Evolutionary conservation across 2,797 vertebrate species (phyloP), one percentile per base, ranked within the genome.

Genomic region (Steatocranus sp.): DNA sequence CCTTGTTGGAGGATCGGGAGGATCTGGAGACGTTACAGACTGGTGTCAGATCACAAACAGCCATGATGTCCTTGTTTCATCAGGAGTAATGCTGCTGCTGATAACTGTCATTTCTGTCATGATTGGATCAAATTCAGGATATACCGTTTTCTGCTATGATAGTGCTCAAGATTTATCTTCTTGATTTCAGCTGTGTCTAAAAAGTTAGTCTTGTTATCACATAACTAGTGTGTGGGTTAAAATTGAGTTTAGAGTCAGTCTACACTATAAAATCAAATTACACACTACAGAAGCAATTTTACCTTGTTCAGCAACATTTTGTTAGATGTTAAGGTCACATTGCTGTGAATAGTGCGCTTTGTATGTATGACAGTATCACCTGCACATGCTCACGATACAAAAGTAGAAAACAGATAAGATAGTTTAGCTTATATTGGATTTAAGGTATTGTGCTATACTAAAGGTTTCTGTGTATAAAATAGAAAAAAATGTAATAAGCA

Each of bases 1-100:
- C 91, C 98, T 97, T 63, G 97, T 98, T 8, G 99, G 98, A 10
- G 98, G 98, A 86, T 99, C 99, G 12, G 99, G 98, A 88, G 99
- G 98, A 96, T 97, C 99, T 99, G 94, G 61, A 93, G 73, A 74
- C 3, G 15, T 4, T 34, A 32, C 15, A 58, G n/a, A 80, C 73
- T 25, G 41, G 41, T 51, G 3, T 18, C 3, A 78, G 18, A 54
- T 77, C 27, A 78, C 17, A 54, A 12, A 11, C 30, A 25, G 6
- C 15, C 41, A 48, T 2, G 25, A 48, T 10, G 63, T 10, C 6
- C 15, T 11, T 70, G 23, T 18, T 70, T 70, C 14, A 27, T 73
- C 15, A 27, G 41, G 23, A 61, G 23, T 1, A 46, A 43, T 70
- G 25, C 41, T 48, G 41, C 5, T 30, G 41, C 66, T 48, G 41